A percentile compares a stretch with the other conserved stretches of the same genome.
phyloP scores from a whole-genome alignment of 2,888 invertebrate species.

The Petrophora chlorosata region DNA sequence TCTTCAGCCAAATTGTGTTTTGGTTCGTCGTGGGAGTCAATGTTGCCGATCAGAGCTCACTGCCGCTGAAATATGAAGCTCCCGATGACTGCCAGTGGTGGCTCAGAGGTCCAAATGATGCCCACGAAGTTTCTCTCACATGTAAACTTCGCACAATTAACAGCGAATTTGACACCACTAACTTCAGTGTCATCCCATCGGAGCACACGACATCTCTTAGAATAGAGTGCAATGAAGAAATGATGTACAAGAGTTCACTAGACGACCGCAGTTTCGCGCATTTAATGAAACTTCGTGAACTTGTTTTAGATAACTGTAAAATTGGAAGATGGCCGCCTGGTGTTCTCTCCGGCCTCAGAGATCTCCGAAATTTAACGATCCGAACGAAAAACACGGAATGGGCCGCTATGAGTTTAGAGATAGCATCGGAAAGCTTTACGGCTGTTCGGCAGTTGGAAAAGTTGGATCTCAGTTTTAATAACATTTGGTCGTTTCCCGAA shows the following conservation, averaged over 20 bases:
- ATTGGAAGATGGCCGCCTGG: conserved; percentile 92
- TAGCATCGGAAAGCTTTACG: conserved; percentile 90
- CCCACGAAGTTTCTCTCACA: conserved; percentile 89
- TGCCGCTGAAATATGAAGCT: conserved; percentile 87
- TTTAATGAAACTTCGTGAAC: conserved; percentile 90
- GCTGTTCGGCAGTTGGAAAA: conserved; percentile 91
- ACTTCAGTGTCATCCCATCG: conserved; percentile 93
- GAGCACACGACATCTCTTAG: conserved; percentile 91
- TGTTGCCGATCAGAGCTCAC: conserved; percentile 76
- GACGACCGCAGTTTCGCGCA: conserved; percentile 91
- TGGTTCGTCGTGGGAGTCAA: conserved; percentile 73
- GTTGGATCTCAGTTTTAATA: conserved; percentile 93
- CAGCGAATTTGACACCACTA: conserved; percentile 94
- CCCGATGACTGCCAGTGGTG: conserved; percentile 94
- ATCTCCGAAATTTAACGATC: conserved; percentile 93
- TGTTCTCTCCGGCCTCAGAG: conserved; percentile 90
- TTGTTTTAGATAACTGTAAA: conserved; percentile 94
- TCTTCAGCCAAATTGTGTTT: conserved; percentile 69
- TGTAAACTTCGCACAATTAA: conserved; percentile 93
- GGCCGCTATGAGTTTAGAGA: conserved; percentile 92
- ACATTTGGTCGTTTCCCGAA: conserved; percentile 95
- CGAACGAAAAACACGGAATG: conserved; percentile 93
- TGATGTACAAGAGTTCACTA: conserved; percentile 91
- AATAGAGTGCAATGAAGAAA: conserved; percentile 91
- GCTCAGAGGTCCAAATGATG: conserved; percentile 84